A percentile compares a stretch with the other conserved stretches of the same genome.
phyloP scores from a whole-genome alignment of 2,888 invertebrate genomes.

The Branchinecta sandiegonensis region DNA sequence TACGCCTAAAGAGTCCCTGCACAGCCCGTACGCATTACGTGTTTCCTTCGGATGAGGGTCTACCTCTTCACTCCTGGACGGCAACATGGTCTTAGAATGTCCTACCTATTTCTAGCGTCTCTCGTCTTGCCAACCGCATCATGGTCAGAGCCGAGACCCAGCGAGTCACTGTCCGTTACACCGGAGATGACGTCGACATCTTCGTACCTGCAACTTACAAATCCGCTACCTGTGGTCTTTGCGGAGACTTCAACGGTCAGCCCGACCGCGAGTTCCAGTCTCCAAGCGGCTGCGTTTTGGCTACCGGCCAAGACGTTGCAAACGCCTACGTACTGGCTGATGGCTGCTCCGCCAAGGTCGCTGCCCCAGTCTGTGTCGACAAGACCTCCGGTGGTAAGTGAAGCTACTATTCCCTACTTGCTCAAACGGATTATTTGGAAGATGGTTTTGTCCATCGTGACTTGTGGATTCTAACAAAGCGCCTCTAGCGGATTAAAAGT shows the following conservation, averaged over 20 bases:
- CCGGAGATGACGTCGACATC: slow-evolving; percentile 24
- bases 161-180: slow-evolving; percentile 23
- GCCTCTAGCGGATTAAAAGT: too few relatives aligned
- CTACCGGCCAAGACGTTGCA: slow-evolving; percentile 21
- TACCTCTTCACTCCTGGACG: too few relatives aligned
- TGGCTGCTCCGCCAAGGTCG: slow-evolving; percentile 18
- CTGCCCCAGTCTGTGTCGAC: neutral
- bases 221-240: slow-evolving; percentile 29
- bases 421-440: too few relatives aligned
- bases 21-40: too few relatives aligned
- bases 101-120: slow-evolving; percentile 14
- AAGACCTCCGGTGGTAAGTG: neutral
- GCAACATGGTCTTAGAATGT: neutral
- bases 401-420: neutral
- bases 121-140: slow-evolving; percentile 21
- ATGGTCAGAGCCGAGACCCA: slow-evolving; percentile 21
- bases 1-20: too few relatives aligned
- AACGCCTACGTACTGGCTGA: slow-evolving; percentile 22
- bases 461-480: too few relatives aligned
- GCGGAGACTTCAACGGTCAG: slow-evolving; percentile 30
- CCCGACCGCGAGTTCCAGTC: slow-evolving; percentile 27
- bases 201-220: slow-evolving; percentile 26
- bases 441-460: too few relatives aligned
- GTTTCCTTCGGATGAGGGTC: too few relatives aligned
- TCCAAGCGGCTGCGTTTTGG: slow-evolving; percentile 25